Conservation (phyloP, 2,113 vertebrate species). For the Atlantisia rogersi region DNA sequence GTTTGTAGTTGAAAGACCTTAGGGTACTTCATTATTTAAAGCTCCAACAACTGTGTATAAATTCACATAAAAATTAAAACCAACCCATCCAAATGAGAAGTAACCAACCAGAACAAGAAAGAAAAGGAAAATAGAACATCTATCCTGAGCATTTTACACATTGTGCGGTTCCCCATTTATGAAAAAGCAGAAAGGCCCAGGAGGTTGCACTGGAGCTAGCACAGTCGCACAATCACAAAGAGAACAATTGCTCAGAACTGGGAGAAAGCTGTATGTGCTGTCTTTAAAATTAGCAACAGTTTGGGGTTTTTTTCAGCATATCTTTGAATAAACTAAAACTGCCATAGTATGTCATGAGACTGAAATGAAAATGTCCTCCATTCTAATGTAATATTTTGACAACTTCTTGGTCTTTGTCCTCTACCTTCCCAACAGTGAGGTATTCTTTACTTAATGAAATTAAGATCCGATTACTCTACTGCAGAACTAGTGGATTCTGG, state of each 20-base stretch:
- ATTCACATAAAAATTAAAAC: neutral
- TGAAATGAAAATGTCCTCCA: neutral
- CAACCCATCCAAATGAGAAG: neutral
- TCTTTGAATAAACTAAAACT: slow-evolving; percentile 12
- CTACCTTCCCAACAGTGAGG: neutral
- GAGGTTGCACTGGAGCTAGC: neutral
- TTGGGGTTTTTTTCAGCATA: neutral
- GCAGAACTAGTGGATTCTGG: neutral
- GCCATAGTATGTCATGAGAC: slow-evolving; percentile 6
- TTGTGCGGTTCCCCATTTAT: neutral
- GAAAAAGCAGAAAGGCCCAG: neutral
- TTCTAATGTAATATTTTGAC: slow-evolving; percentile 40
- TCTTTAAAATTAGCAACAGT: slow-evolving; percentile 24
- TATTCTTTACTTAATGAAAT: slow-evolving; percentile 41
- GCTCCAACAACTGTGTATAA: neutral
- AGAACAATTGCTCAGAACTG: neutral
- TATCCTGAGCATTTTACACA: neutral
- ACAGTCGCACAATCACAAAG: neutral
- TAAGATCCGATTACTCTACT: neutral
- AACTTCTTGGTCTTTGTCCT: slow-evolving; percentile 8
- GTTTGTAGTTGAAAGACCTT: neutral
- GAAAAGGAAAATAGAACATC: neutral
- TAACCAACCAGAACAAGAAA: neutral
- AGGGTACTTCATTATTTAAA: neutral
- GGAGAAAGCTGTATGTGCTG: neutral